phyloP scores from a whole-genome alignment of 2,113 vertebrate species.

The Phocoena phocoena region DNA sequence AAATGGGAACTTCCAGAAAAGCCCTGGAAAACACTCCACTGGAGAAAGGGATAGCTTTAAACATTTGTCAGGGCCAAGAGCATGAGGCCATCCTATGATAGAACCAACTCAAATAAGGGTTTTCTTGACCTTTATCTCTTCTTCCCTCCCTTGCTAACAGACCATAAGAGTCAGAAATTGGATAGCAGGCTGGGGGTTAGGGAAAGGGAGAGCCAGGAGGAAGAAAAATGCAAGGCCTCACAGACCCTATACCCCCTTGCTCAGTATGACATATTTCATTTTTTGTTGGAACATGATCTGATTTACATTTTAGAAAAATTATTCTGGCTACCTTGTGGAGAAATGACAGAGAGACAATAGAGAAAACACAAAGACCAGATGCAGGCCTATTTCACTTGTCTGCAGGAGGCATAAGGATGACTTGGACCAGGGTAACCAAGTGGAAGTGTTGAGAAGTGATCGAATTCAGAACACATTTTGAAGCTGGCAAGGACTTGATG shows the following conservation, averaged over 20 bases:
- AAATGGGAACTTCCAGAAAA: neutral
- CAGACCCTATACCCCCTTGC: neutral
- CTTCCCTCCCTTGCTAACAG: neutral
- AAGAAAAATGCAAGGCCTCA: neutral
- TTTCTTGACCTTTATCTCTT: neutral
- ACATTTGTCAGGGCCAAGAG: neutral
- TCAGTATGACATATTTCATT: neutral
- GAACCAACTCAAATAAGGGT: neutral
- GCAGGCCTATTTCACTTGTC: conserved; percentile 37
- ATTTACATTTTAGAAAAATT: neutral
- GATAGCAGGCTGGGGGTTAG: neutral
- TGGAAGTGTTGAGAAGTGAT: neutral
- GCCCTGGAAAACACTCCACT: neutral
- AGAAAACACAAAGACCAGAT: conserved; percentile 55
- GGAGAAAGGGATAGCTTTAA: neutral
- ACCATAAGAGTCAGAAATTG: neutral
- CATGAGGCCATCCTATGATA: neutral
- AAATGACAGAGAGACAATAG: neutral
- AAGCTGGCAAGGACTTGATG: neutral
- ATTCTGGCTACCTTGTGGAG: neutral
- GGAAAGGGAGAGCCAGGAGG: neutral
- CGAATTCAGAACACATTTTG: neutral
- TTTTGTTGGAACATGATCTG: conserved; percentile 39
- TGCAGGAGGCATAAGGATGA: neutral
- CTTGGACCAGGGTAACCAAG: neutral